Conservation (phyloP, 1,140 invertebrate genomes). For the Atta colombica region DNA sequence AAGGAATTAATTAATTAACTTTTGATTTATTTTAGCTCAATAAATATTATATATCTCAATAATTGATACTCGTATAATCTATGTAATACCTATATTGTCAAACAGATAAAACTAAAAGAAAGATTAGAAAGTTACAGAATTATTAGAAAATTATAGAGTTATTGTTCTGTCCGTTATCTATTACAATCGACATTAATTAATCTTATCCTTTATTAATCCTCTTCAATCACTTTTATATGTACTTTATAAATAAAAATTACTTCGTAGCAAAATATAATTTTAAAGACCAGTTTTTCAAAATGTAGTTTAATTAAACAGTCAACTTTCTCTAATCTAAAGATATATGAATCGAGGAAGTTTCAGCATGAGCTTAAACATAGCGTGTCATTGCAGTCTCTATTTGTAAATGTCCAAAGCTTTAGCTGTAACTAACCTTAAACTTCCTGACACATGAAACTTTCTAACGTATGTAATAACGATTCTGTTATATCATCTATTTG, state of each 20-base stretch:
- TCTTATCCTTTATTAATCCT: background rate
- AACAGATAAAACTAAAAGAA: background rate
- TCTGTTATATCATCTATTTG: background rate
- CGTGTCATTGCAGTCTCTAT: conserved; percentile 18
- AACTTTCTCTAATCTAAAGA: conserved; percentile 1
- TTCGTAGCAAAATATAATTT: background rate
- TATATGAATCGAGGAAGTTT: conserved; percentile 10
- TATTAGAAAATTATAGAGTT: background rate
- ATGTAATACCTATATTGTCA: background rate
- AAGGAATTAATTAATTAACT: conserved; percentile 3
- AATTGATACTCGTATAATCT: background rate
- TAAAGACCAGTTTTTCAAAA: background rate
- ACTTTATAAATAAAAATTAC: background rate
- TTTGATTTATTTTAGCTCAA: background rate
- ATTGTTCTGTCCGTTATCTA: background rate
- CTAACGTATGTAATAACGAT: conserved; percentile 7
- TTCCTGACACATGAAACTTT: conserved; percentile 22
- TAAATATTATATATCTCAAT: background rate
- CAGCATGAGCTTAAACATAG: background rate
- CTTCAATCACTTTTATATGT: background rate
- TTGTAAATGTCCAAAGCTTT: conserved; percentile 49
- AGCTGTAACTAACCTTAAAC: conserved; percentile 14
- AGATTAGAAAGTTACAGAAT: background rate
- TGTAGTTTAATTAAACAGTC: conserved; percentile 2
- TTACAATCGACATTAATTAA: background rate